Evolutionary conservation across 1,140 invertebrate genomes (phyloP), one percentile per base, ranked within the genome.

Genomic region (Pissodes strobi): DNA sequence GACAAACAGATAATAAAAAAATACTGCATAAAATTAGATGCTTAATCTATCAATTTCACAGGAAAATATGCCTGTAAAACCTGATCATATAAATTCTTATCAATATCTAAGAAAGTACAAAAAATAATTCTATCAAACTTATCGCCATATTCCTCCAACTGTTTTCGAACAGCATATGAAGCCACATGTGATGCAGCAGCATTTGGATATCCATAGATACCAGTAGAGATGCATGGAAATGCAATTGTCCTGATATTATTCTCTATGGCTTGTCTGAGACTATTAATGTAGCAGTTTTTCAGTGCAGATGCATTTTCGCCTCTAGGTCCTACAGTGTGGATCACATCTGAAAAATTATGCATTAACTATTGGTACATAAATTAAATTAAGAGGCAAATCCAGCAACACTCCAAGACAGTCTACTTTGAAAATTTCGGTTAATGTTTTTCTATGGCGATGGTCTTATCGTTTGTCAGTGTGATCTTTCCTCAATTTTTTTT

Each of bases 171-270:
- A 13, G 85, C 86, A 10, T 78, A 75, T 10, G 91, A 69, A 39
- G 90, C 91, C 13, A 94, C 85, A 72, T 88, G 82, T 4, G 89
- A 87, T 0, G 92, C 92, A 30, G 85, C 75, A 66, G 84, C 82
- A 79, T 88, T 88, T 1, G 92, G 92, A 80, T 93, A 95, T 2
- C 89, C 90, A 81, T 93, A 94, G 60, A 93, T 84, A 10, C 92
- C 92, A 49, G 92, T 94, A 0, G 90, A 91, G 72, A 94, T 92
- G 67, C 91, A 94, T 15, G 92, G 91, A 77, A 95, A 93, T 30
- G 91, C 89, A 21, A 95, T 84, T 4, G 87, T 83, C 61, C 82
- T 80, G 1, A 94, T 61, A 1, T 86, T 78, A 68, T 91, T 82
- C 59, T 86, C 79, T 53, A 80, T 79, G 23, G 86, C 79, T 6